Evolutionary conservation across 2,113 vertebrate genomes (phyloP).

Genomic region (Andinoacara biseriatus): DNA sequence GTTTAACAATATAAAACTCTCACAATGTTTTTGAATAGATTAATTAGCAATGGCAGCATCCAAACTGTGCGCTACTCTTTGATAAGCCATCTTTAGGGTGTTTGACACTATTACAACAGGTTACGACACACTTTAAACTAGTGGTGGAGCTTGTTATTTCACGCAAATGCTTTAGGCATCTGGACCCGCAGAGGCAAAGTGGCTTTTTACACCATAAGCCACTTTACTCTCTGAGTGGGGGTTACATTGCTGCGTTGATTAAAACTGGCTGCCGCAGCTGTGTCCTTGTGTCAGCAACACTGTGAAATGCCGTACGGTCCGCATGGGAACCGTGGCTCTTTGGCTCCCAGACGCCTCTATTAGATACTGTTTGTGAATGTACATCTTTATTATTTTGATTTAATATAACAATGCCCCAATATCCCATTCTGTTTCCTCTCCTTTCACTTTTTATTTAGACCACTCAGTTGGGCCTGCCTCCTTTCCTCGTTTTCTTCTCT

Average conservation of each 20-base stretch:
- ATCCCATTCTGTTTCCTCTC: constrained; percentile 73
- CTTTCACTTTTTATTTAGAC: constrained; percentile 76
- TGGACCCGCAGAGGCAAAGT: constrained; percentile 9
- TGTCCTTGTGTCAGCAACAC: constrained; percentile 49
- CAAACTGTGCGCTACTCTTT: not conserved
- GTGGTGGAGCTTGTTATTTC: constrained; percentile 38
- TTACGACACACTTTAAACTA: constrained; percentile 41
- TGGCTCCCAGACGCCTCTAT: constrained; percentile 71
- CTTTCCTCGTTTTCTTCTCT: not conserved
- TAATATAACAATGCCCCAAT: constrained; percentile 76
- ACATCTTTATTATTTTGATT: constrained; percentile 81
- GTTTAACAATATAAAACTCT: constrained; percentile 1
- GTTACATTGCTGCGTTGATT: constrained; percentile 59
- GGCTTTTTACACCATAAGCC: constrained; percentile 36
- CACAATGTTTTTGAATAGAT: not conserved
- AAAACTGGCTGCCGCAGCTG: constrained; percentile 69
- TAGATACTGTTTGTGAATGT: constrained; percentile 73
- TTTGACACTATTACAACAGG: constrained; percentile 52
- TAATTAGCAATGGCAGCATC: constrained; percentile 16
- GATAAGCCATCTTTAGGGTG: constrained; percentile 26
- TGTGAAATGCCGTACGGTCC: constrained; percentile 38
- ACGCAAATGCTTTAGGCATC: constrained; percentile 31
- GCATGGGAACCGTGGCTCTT: constrained; percentile 13
- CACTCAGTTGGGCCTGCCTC: constrained; percentile 3
- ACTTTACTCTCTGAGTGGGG: constrained; percentile 49